These are phyloP conservation scores for Fabriciana adippe DNA, from an alignment of 2,888 invertebrate genomes.

Conservation along the genomic window DNA sequence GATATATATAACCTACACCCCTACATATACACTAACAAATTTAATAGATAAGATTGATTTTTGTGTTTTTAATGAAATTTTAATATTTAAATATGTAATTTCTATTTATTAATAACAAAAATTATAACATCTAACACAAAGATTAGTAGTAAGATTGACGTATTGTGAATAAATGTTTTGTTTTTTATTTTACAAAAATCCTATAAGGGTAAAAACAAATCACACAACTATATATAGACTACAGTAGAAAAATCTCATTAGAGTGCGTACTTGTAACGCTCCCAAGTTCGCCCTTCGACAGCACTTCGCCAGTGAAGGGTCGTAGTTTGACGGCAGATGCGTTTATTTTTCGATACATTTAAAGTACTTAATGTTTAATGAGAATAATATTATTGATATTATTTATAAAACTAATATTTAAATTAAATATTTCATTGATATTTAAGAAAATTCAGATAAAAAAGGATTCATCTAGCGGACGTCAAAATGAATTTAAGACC, in stretches of 20 bases:
- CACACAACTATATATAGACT: background rate
- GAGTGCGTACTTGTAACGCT: conserved; percentile 31
- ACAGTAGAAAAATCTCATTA: conserved; percentile 28
- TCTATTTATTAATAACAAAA: too few relatives aligned
- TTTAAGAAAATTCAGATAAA: background rate
- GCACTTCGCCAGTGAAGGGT: conserved; percentile 30
- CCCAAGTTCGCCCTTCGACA: conserved; percentile 29
- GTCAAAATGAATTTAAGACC: background rate
- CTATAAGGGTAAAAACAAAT: conserved; percentile 5
- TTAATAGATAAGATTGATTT: too few relatives aligned
- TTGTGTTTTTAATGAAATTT: too few relatives aligned
- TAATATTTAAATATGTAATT: too few relatives aligned
- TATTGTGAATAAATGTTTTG: background rate
- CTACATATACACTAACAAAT: too few relatives aligned
- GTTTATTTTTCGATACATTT: conserved; percentile 22
- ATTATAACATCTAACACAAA: too few relatives aligned
- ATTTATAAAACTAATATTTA: background rate
- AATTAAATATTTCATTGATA: background rate
- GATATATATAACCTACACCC: background rate
- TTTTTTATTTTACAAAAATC: background rate
- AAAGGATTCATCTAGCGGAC: background rate
- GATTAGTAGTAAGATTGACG: too few relatives aligned
- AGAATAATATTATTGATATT: background rate
- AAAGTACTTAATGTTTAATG: conserved; percentile 1
- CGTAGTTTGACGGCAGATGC: conserved; percentile 25